Evolutionary conservation across 2,797 vertebrate species (phyloP), one percentile per base, ranked within the genome.

Genomic region (Crocodylus rhombifer): DNA sequence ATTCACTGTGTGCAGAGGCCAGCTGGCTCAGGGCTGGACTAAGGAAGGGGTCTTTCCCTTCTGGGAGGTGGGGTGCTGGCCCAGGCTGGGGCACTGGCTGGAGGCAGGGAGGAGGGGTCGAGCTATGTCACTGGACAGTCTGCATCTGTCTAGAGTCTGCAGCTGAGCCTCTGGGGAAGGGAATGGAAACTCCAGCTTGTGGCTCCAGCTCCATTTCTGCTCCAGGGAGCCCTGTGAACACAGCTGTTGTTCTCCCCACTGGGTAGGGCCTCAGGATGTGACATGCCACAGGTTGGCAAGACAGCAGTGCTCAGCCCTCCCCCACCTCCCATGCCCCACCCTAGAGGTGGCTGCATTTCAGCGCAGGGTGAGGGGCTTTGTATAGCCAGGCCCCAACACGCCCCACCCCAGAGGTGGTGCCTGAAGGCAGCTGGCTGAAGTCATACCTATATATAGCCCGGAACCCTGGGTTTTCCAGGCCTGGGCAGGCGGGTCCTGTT

Each of bases 111-210:
- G 16, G 62, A 75, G 28, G 6, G 18, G 3, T 28, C 16, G n/a
- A 26, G 25, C 67, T 36, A 33, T 13, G 13, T 15, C 33, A 21
- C n/a, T 14, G 23, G 51, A 60, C 36, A 36, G 28, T 33, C 15
- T 21, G 12, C n/a, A 21, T 8, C 42, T 42, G 18, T 3, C 26
- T 20, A 14, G 69, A 71, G 33, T 20, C 65, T 8, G 28, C 7
- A 16, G 64, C 33, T 12, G 9, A 20, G 69, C 20, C 23, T 62
- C 21, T 62, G 61, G 61, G 33, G 33, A 23, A 3, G 69, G 28
- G 80, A 67, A 82, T 91, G 84, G 89, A 91, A 87, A 87, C 13
- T 87, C 55, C 86, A 57, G 12, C 84, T 91, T 80, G 87, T 36
- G 33, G 36, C 60, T 57, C 12, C 60, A 23, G 42, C 42, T 42